phyloP scores from a whole-genome alignment of 1,140 invertebrate species.

The Zaprionus africanus region DNA sequence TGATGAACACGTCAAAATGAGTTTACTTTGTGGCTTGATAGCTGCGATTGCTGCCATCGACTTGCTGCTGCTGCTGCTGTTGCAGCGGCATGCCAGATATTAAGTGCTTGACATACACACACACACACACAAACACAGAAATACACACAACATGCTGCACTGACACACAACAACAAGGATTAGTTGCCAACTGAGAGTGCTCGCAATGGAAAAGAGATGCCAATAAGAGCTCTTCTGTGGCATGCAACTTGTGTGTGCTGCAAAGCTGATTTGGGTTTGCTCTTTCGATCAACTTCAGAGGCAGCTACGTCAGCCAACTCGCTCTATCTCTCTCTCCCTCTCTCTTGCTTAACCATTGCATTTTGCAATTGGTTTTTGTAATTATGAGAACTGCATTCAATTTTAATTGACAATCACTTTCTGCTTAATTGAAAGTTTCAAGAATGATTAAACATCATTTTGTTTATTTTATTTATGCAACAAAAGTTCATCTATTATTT shows the following conservation, averaged over 20 bases:
- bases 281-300: not conserved
- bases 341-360: not conserved
- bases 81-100: slow-evolving; percentile 11
- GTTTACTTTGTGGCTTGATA: slow-evolving; percentile 75
- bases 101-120: slow-evolving; percentile 41
- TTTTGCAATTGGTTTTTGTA: not conserved
- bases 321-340: not conserved
- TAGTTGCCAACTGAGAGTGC: slow-evolving; percentile 2
- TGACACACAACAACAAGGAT: not conserved
- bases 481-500: too few species aligned
- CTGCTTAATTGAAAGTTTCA: too few species aligned
- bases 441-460: too few species aligned
- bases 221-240: slow-evolving; percentile 9
- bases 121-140: not conserved
- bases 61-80: slow-evolving; percentile 12
- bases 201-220: not conserved
- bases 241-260: not conserved
- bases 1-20: slow-evolving; percentile 73
- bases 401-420: too few species aligned
- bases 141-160: not conserved
- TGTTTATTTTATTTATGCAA: too few species aligned
- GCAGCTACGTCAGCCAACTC: not conserved
- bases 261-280: slow-evolving; percentile 1
- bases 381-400: not conserved
- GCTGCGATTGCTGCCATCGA: slow-evolving; percentile 51